phyloP scores from a whole-genome alignment of 2,113 vertebrate species.

The Elanus axillaris region DNA sequence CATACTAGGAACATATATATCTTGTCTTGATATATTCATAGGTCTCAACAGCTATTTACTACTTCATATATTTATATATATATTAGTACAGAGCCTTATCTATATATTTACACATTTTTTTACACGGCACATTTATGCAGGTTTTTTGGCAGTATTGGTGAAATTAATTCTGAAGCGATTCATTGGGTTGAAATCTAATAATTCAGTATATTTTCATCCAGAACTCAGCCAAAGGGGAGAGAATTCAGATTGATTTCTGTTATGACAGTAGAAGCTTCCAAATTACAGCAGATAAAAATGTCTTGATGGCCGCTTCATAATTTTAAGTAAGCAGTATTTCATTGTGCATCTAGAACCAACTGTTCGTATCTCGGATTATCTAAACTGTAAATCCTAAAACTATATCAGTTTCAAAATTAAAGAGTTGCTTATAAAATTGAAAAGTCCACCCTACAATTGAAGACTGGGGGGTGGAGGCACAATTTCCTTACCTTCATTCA shows the following conservation, averaged over 20 bases:
- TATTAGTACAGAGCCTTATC: not conserved
- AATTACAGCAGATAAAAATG: not conserved
- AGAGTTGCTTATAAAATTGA: not conserved
- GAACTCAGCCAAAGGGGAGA: not conserved
- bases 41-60: not conserved
- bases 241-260: not conserved
- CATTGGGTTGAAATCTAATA: not conserved
- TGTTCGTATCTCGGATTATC: not conserved
- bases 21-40: not conserved
- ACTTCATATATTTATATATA: not conserved
- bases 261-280: not conserved
- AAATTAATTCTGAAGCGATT: not conserved
- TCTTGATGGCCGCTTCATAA: not conserved
- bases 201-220: not conserved
- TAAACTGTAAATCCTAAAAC: not conserved
- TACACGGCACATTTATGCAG: not conserved
- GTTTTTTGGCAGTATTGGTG: not conserved
- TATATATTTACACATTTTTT: not conserved
- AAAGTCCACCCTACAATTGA: not conserved
- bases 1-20: not conserved
- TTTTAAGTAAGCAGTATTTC: not conserved
- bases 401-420: not conserved
- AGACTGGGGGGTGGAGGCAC: not conserved
- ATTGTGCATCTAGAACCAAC: not conserved
- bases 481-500: not conserved